These are phyloP conservation scores for Gymnoscelis rufifasciata DNA, from an alignment of 2,888 invertebrate genomes.

Conservation along the genomic window DNA sequence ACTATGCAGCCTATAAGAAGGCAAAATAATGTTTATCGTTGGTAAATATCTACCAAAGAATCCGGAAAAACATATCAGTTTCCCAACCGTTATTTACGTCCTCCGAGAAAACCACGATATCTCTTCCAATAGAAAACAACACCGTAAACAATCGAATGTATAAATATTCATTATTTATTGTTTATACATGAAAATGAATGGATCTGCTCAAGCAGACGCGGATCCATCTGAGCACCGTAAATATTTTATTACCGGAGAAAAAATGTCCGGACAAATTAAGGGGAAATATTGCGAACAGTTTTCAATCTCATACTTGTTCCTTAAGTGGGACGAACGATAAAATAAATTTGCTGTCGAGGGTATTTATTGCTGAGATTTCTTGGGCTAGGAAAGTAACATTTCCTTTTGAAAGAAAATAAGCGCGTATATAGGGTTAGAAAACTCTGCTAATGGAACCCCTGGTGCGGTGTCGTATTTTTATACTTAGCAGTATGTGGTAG, in stretches of 20 bases:
- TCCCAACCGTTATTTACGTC: background rate
- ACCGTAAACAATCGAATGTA: constrained; percentile 27
- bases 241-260: constrained; percentile 72
- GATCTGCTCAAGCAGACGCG: constrained; percentile 60
- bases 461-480: constrained; percentile 15
- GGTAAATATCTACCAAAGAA: background rate
- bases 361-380: constrained; percentile 75
- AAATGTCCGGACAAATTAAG: constrained; percentile 66
- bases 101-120: background rate
- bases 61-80: background rate
- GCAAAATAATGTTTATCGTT: too few species aligned
- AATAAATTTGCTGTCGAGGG: constrained; percentile 73
- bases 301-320: constrained; percentile 67
- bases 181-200: constrained; percentile 68
- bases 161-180: constrained; percentile 46
- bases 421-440: background rate
- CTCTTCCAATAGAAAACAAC: constrained; percentile 18
- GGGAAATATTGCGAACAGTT: constrained; percentile 67
- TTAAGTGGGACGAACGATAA: constrained; percentile 76
- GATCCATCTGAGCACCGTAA: constrained; percentile 68
- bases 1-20: too few species aligned
- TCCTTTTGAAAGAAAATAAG: constrained; percentile 29
- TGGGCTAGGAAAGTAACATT: constrained; percentile 41
- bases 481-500: constrained; percentile 7
- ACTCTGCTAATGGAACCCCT: constrained; percentile 42